Evolutionary conservation across 2,888 invertebrate species (phyloP), one percentile per base, ranked within the genome.

Genomic region (Charanyca ferruginea): DNA sequence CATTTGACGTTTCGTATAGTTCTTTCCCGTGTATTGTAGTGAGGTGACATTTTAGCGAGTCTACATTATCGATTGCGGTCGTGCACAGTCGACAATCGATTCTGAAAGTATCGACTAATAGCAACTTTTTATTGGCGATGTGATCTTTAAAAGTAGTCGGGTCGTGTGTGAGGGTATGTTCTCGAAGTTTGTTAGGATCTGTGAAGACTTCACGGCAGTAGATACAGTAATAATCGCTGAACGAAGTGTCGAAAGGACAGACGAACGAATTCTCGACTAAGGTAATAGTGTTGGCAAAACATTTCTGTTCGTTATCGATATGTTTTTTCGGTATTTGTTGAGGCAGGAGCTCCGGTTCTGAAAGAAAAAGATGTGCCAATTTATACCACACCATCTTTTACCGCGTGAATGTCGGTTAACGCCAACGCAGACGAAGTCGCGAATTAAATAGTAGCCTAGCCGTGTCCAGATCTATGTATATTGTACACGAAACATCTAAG

Each of bases 81-180:
- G 86, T 69, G 54, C 94, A 95, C 1, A 93, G 69, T 58, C 94
- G 79, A 54, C 94, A 95, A 68, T 95, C 94, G 44, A 95, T 89
- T 66, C 88, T 78, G 0, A 76, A 69, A 3, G 92, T 85, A 70
- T 94, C 94, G 3, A 94, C 81, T 81, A 92, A 87, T 0, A 90
- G 74, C 23, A 89, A 72, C 57, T 91, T 91, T 60, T 90, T 92
- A 42, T 85, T 90, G 0, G 83, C 80, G 0, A 90, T 83, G 3
- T 79, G 74, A 0, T 88, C 83, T 77, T 90, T 90, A 65, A 90
- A 94, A 0, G 84, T 85, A 0, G 58, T 78, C 0, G 93, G 93
- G 20, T 93, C 90, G 58, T 94, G 94, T 0, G 86, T 85, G 2
- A 88, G 28, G 0, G 93, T 91, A 61, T 94, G 94, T 9, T 91